Evolutionary conservation across 2,797 vertebrate species (phyloP), one percentile per base, ranked within the genome.

Genomic region (Malurus leucopterus): DNA sequence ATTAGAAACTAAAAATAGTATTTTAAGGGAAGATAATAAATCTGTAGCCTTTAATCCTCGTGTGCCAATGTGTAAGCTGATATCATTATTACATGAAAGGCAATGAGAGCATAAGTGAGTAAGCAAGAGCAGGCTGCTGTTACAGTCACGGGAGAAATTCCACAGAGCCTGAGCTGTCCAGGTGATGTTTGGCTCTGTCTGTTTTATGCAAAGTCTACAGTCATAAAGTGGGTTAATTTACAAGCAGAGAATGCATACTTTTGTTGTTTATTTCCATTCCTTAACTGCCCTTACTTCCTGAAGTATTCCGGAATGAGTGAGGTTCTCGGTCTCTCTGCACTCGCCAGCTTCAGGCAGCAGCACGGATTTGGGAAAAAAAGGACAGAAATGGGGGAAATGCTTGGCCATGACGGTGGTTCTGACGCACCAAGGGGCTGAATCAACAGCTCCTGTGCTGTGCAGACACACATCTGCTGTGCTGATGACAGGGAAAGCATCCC

Each of bases 1-100:
- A 93, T 92, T 91, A 93, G 91, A 94, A 88, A 94, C 93, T 90
- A 88, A 94, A 94, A 91, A 88, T 88, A 93, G 72, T 65, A 15
- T 82, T 93, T 92, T 88, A 82, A 58, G 86, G 58, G 44, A 94
- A 91, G 93, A 93, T 90, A 84, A 90, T 92, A 79, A 92, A 95
- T 59, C 86, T 49, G 50, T 74, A 92, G 86, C 88, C 65, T 80
- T 92, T 94, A 91, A 94, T 95, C 78, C 90, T 80, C 82, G 59
- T 20, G 58, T 91, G 88, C 75, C 84, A 87, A 4, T 34, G 65
- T 77, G 91, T 92, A 95, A 95, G 36, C 54, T 74, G 91, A 90
- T 95, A 90, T 38, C 88, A 86, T 83, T 94, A 76, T 88, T 91
- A 82, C 64, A 63, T 34, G 86, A 54, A 68, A 86, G 77, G 86